A percentile compares a stretch with the other conserved stretches of the same genome.
Conservation (phyloP, 1,140 invertebrate genomes). For the Drosophila kohkoa region DNA sequence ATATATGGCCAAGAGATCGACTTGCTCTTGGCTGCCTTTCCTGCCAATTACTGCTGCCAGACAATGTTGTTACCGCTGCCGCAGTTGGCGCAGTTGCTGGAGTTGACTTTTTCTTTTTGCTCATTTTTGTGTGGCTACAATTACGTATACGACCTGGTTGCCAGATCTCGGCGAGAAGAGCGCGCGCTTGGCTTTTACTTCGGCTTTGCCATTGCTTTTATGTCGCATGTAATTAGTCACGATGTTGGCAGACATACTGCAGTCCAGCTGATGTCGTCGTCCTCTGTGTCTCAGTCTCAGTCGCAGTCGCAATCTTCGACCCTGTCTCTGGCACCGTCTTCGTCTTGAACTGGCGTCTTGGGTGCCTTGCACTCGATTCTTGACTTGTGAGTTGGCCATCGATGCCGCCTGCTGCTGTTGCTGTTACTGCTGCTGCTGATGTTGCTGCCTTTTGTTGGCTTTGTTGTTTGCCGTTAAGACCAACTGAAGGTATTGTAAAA, state of each 20-base stretch:
- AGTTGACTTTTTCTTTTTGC: conserved; percentile 40
- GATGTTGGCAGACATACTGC: conserved; percentile 80
- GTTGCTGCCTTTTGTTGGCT: conserved; percentile 33
- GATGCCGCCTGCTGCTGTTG: conserved; percentile 44
- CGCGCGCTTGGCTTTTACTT: conserved; percentile 15
- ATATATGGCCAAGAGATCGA: conserved; percentile 41
- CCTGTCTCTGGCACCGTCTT: not conserved
- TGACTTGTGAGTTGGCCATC: conserved; percentile 46
- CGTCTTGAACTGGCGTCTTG: conserved; percentile 46
- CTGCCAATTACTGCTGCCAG: conserved; percentile 70
- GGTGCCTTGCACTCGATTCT: conserved; percentile 70
- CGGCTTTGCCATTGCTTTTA: conserved; percentile 59
- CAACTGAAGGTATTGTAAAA: conserved; percentile 29
- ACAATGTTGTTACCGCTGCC: conserved; percentile 28
- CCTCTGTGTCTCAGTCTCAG: conserved; percentile 19
- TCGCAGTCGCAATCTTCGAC: not conserved
- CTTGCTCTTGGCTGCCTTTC: conserved; percentile 50
- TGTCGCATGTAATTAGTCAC: conserved; percentile 83
- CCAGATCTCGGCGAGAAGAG: conserved; percentile 16
- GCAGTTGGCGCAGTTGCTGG: conserved; percentile 25
- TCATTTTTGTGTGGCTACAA: conserved; percentile 50
- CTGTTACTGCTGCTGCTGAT: no score
- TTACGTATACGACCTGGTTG: conserved; percentile 75
- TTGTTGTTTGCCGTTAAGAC: conserved; percentile 74
- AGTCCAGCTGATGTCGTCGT: conserved; percentile 59